Percentiles rank a stretch among this genome's conserved stretches.
Evolutionary conservation across 2,797 vertebrate species (phyloP).

Genomic region (Microctenopoma stevenorrisi): DNA sequence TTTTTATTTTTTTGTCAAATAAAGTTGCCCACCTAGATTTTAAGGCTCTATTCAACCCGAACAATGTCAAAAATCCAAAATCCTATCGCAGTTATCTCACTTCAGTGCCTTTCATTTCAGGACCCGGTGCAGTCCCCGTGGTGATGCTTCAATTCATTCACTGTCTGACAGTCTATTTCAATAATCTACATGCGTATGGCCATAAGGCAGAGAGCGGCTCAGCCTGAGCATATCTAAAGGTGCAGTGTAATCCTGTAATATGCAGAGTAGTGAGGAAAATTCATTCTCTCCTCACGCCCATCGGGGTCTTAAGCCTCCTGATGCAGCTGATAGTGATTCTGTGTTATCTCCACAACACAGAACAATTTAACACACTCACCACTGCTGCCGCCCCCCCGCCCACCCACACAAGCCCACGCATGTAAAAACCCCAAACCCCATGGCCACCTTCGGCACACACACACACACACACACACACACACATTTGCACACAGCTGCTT

Average conservation of each 20-base stretch:
- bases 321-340: conserved; percentile 81
- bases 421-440: conserved; percentile 30
- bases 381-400: background rate
- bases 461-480: conserved; percentile 1
- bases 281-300: conserved; percentile 79
- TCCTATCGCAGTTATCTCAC: conserved; percentile 55
- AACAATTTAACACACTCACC: conserved; percentile 79
- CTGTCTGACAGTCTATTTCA: conserved; percentile 70
- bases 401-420: conserved; percentile 24
- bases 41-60: conserved; percentile 39
- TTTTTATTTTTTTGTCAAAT: background rate
- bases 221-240: conserved; percentile 79
- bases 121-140: conserved; percentile 28
- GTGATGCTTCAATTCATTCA: conserved; percentile 53
- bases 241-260: conserved; percentile 86
- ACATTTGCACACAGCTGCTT: conserved; percentile 70
- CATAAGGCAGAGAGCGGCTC: conserved; percentile 70
- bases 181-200: conserved; percentile 68
- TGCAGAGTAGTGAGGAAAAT: conserved; percentile 83
- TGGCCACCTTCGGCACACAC: conserved; percentile 47
- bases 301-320: conserved; percentile 79
- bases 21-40: conserved; percentile 27
- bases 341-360: conserved; percentile 85
- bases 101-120: conserved; percentile 48
- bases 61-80: conserved; percentile 52